Evolutionary conservation across 1,140 invertebrate genomes (phyloP), one percentile per base, ranked within the genome.

Genomic region (Sipha flava): DNA sequence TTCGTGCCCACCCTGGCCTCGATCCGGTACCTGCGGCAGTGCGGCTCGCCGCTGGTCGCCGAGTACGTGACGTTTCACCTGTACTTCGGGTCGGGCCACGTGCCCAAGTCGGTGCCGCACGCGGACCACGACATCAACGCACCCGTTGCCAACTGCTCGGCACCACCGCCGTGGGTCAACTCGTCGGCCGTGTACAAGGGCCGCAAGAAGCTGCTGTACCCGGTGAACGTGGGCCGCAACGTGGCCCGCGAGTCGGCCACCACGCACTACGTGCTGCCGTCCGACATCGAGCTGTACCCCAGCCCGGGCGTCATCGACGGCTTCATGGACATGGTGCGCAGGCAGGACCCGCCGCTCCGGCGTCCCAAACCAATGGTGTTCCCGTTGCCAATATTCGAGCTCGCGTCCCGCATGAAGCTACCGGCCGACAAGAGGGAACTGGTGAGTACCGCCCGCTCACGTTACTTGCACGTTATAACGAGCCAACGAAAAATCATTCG

Each of bases 231-330:
- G 1, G 94, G 92, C 0, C 86, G 94, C 12, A 96, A 96, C 84
- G 89, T 96, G 16, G 94, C 94, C 0, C 87, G 94, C 12, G 92
- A 95, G 83, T 89, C 90, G 10, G 91, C 95, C 10, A 86, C 91
- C 29, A 95, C 95, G 16, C 90, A 95, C 84, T 95, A 91, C 85
- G 89, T 97, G 47, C 88, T 97, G 80, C 91, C 94, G 7, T 94
- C 93, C 16, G 94, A 96, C 84, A 94, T 95, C 81, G 94, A 96
- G 85, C 88, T 96, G 49, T 95, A 95, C 85, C 94, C 94, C 18
- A 94, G 91, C 87, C 91, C 93, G 16, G 89, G 91, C 82, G 84
- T 94, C 79, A 91, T 92, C 23, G 86, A 88, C 7, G 90, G 90
- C 82, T 95, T 95, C 84, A 87, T 95, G 40, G 91, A 93, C 82